Conservation (phyloP, 2,888 invertebrate species). For the Chelonus formosanus region DNA sequence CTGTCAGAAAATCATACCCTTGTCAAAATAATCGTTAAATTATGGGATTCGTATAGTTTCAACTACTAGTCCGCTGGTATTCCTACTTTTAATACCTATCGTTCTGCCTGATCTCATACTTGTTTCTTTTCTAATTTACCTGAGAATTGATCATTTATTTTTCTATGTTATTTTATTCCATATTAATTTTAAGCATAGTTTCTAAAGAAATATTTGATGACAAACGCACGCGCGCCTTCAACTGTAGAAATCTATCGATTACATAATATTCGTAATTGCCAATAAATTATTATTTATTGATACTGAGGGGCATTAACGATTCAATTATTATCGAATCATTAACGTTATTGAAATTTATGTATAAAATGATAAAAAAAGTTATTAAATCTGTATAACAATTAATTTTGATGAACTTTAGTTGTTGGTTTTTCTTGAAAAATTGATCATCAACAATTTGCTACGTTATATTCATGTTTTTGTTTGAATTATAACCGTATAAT, state of each 20-base stretch:
- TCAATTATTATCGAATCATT: conserved; percentile 8
- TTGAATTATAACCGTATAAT: too few species aligned
- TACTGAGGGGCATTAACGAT: conserved; percentile 18
- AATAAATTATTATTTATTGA: conserved; percentile 18
- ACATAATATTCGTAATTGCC: conserved; percentile 2
- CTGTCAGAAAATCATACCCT: conserved; percentile 62
- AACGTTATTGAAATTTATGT: background rate
- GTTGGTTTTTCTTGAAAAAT: too few species aligned
- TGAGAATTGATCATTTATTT: background rate
- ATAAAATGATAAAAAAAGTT: conserved; percentile 2
- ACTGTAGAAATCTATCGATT: background rate
- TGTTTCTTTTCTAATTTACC: conserved; percentile 27
- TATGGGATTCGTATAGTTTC: conserved; percentile 56
- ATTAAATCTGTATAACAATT: background rate
- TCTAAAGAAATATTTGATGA: too few species aligned
- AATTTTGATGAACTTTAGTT: too few species aligned
- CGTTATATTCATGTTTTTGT: too few species aligned
- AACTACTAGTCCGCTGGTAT: conserved; percentile 41
- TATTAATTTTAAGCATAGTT: background rate
- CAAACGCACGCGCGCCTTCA: background rate
- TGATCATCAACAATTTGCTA: too few species aligned
- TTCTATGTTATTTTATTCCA: background rate
- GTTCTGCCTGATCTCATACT: conserved; percentile 36
- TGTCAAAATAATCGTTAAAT: conserved; percentile 64
- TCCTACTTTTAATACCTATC: conserved; percentile 50